Evolutionary conservation across 2,888 invertebrate species (phyloP), one percentile per base, ranked within the genome.

Genomic region (Esperia sulphurella): DNA sequence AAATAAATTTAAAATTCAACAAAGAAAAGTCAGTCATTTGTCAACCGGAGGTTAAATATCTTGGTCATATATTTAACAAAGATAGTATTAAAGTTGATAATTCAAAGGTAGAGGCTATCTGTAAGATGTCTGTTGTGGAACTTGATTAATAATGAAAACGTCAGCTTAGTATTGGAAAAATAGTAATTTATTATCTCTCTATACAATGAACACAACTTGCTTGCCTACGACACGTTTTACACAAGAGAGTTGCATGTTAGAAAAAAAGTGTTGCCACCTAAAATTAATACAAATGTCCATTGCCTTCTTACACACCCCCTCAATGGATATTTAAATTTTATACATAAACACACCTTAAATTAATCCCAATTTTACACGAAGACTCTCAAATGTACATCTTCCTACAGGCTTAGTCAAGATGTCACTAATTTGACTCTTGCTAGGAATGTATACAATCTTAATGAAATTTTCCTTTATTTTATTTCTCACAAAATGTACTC

Each of bases 1-100:
- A 57, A 48, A 46, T 51, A 10, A 45, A 42, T 37, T 1, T 59
- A 14, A 54, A 50, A 43, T 58, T 60, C 28, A 58, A 60, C 50
- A 54, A 50, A 42, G 43, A 48, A 1, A 59, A 56, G 41, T 57
- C 45, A 30, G 5, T 14, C 12, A 46, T 57, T 13, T 46, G 50
- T 47, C 8, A 21, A 31, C 31, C 7, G 8, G 31, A 45, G 35
- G 50, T 52, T 2, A 52, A 45, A 37, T 55, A 52, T 37, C 40
- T 59, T 31, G 44, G 50, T 5, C 50, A 50, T 47, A 42, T 47
- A 31, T 46, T 50, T n/a, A 44, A 41, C 38, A 9, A 41, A 13
- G 14, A 46, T 21, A 48, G 53, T 41, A 44, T 53, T 5, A 46
- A 42, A 45, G 44, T 46, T 10, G 50, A 53, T 14, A 28, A 8